Percentiles rank a stretch among this genome's conserved stretches.
Conservation (phyloP, 1,140 invertebrate genomes). For the Cryptotermes secundus region DNA sequence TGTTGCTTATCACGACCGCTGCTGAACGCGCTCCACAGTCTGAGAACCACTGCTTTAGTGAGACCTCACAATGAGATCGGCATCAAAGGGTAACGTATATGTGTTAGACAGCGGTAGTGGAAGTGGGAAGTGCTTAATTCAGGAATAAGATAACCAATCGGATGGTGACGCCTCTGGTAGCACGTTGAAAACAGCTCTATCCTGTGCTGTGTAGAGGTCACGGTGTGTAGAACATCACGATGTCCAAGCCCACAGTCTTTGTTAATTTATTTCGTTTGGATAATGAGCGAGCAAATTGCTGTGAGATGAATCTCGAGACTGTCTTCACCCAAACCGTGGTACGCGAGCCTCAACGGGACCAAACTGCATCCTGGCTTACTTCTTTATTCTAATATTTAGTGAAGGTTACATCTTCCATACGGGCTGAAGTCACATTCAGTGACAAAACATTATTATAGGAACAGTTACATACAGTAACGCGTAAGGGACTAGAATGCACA, state of each 20-base stretch:
- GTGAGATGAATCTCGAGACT: background rate
- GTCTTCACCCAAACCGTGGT: background rate
- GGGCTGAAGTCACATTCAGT: too few species aligned
- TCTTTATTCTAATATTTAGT: too few species aligned
- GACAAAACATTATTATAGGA: too few species aligned
- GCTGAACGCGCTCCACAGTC: too few species aligned
- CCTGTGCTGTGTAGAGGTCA: background rate
- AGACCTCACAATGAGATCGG: background rate
- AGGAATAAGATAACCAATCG: background rate
- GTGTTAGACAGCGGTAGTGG: background rate
- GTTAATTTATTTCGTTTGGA: background rate
- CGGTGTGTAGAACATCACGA: background rate
- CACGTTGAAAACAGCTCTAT: background rate
- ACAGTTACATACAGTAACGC: too few species aligned
- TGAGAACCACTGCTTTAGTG: background rate
- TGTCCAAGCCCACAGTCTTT: background rate
- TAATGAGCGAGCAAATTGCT: slow-evolving; percentile 4
- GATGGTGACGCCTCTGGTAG: background rate
- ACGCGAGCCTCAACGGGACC: background rate
- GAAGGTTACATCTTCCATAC: too few species aligned
- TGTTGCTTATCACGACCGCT: too few species aligned
- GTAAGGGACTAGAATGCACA: too few species aligned
- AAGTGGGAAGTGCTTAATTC: slow-evolving; percentile 7
- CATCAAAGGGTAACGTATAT: background rate
- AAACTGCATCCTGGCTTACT: background rate